Percentiles rank a stretch among this genome's conserved stretches.
These are phyloP conservation scores for Chaetorhynchus papuensis DNA, from an alignment of 2,113 vertebrate species.

Conservation along the genomic window DNA sequence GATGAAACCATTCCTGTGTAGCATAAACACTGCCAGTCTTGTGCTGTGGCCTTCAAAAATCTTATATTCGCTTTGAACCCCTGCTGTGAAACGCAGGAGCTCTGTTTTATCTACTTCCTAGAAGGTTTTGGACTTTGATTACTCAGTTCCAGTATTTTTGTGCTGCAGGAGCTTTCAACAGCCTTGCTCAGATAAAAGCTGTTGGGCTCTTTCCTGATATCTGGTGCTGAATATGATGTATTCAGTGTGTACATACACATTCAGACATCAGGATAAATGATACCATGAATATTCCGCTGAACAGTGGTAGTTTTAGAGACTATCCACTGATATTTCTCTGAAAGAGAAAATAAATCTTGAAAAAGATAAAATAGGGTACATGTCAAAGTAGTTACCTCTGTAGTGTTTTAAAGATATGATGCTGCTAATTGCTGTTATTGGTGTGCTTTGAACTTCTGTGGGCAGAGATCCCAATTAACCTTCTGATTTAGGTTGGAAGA, in stretches of 20 bases:
- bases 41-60: neutral
- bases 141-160: neutral
- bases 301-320: neutral
- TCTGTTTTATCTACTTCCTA: neutral
- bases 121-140: neutral
- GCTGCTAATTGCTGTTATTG: neutral
- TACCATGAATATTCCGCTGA: neutral
- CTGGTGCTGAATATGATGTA: neutral
- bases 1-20: neutral
- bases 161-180: neutral
- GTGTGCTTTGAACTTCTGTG: neutral
- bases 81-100: neutral
- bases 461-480: neutral
- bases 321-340: neutral
- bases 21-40: neutral
- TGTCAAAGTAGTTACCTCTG: neutral
- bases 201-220: neutral
- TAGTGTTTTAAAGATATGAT: neutral
- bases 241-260: neutral
- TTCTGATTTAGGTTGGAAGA: slow-evolving; percentile 84
- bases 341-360: neutral
- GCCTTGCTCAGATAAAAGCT: neutral
- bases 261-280: neutral
- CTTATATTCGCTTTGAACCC: neutral
- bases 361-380: neutral